phyloP scores from a whole-genome alignment of 1,140 invertebrate genomes.

The Dufourea novaeangliae region DNA sequence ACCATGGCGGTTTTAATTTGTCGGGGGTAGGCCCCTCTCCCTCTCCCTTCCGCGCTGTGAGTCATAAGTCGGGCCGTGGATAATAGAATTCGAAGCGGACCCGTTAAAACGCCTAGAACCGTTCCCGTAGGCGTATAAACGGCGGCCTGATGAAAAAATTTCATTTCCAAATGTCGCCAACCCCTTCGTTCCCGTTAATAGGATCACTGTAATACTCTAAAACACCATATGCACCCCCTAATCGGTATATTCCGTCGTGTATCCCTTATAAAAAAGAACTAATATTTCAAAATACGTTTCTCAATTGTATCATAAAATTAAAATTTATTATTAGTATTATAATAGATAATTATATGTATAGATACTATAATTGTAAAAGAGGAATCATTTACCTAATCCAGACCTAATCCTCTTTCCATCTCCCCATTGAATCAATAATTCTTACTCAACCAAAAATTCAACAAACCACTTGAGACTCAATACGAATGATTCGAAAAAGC shows the following conservation, averaged over 20 bases:
- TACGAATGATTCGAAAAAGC: not conserved
- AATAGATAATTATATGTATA: too few species aligned
- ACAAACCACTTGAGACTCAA: too few species aligned
- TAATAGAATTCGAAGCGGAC: constrained; percentile 61
- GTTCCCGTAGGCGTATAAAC: constrained; percentile 40
- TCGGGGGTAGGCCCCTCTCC: constrained; percentile 13
- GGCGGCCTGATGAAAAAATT: constrained; percentile 45
- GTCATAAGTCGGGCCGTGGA: constrained; percentile 56
- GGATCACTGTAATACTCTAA: not conserved
- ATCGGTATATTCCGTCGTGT: not conserved
- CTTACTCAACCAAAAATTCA: too few species aligned
- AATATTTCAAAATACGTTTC: too few species aligned
- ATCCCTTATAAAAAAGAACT: too few species aligned
- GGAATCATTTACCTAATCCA: too few species aligned
- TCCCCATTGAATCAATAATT: too few species aligned
- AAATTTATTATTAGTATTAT: too few species aligned
- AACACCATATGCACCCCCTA: not conserved
- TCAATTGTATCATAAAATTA: too few species aligned
- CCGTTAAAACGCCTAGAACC: constrained; percentile 57
- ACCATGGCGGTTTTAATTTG: constrained; percentile 69
- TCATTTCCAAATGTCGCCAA: constrained; percentile 53
- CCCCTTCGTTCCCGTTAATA: not conserved
- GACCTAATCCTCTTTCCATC: too few species aligned
- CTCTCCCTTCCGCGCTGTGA: constrained; percentile 15
- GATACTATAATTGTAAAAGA: too few species aligned